Evolutionary conservation across 2,888 invertebrate genomes (phyloP).

Genomic region (Acleris cristana): DNA sequence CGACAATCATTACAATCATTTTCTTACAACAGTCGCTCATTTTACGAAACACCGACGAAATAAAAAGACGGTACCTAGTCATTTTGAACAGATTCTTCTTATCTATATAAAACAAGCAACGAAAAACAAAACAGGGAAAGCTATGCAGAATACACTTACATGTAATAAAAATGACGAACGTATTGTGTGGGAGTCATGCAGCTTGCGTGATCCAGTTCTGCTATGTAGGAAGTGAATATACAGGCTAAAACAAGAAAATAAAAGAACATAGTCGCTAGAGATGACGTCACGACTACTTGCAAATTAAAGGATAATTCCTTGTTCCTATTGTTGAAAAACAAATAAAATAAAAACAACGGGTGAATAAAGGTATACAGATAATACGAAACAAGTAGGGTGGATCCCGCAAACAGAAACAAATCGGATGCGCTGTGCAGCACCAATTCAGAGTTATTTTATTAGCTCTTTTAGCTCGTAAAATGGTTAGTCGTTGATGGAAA

Average conservation of each 20-base stretch:
- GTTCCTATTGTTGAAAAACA: not conserved
- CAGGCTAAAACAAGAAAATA: constrained; percentile 57
- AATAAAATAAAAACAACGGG: constrained; percentile 21
- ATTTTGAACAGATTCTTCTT: constrained; percentile 3
- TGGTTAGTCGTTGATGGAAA: too few species aligned
- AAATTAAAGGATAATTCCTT: constrained; percentile 1
- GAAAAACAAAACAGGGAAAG: constrained; percentile 42
- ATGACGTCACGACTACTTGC: constrained; percentile 7
- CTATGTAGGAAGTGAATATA: constrained; percentile 71
- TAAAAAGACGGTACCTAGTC: too few species aligned
- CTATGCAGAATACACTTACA: constrained; percentile 54
- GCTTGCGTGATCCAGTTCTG: constrained; percentile 67
- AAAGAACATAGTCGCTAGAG: constrained; percentile 19
- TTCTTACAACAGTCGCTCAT: too few species aligned
- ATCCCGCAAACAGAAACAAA: too few species aligned
- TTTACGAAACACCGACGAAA: too few species aligned
- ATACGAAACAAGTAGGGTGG: too few species aligned
- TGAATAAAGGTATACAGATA: not conserved
- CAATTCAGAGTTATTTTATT: too few species aligned
- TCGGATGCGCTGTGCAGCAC: too few species aligned
- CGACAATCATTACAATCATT: too few species aligned
- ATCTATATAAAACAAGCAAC: constrained; percentile 38
- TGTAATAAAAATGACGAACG: constrained; percentile 60
- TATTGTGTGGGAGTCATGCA: constrained; percentile 73
- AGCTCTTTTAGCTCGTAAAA: too few species aligned